These are phyloP conservation scores for Macropis europaea DNA, from an alignment of 2,888 invertebrate species.

Conservation along the genomic window DNA sequence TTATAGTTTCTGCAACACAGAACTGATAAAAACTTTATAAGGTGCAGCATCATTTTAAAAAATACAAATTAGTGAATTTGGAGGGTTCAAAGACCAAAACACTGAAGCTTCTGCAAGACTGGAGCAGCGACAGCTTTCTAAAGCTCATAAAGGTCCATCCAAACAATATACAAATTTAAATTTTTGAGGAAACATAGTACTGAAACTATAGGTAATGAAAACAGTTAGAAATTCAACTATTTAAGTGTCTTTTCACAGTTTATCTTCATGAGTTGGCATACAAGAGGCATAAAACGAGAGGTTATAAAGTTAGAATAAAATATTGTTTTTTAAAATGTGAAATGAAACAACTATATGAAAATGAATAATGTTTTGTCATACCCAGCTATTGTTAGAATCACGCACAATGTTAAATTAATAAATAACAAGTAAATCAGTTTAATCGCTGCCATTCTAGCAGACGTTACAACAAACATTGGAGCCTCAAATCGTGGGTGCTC, in stretches of 20 bases:
- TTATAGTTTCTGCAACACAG: no score
- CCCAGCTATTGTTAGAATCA: slow-evolving; percentile 71
- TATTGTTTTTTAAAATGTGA: background rate
- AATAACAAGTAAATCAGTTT: slow-evolving; percentile 71
- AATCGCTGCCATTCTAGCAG: slow-evolving; percentile 77
- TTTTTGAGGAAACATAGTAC: no score
- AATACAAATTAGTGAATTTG: no score
- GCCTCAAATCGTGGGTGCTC: slow-evolving; percentile 72
- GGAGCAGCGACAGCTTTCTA: no score
- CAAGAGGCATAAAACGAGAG: background rate
- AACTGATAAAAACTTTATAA: no score
- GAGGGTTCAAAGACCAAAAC: no score
- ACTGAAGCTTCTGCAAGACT: no score
- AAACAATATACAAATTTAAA: no score
- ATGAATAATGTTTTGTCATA: slow-evolving; percentile 58
- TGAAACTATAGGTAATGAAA: background rate
- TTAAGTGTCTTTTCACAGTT: background rate
- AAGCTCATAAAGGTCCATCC: no score
- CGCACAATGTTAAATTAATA: slow-evolving; percentile 72
- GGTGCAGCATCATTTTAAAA: no score
- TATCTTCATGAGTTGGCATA: slow-evolving; percentile 21
- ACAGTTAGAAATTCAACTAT: background rate
- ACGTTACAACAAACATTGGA: slow-evolving; percentile 68
- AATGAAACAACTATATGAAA: slow-evolving; percentile 5
- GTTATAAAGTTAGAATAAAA: slow-evolving; percentile 4